Base-by-base conservation (phyloP, 2,113 vertebrate species). In the Alethe diademata region DNA sequence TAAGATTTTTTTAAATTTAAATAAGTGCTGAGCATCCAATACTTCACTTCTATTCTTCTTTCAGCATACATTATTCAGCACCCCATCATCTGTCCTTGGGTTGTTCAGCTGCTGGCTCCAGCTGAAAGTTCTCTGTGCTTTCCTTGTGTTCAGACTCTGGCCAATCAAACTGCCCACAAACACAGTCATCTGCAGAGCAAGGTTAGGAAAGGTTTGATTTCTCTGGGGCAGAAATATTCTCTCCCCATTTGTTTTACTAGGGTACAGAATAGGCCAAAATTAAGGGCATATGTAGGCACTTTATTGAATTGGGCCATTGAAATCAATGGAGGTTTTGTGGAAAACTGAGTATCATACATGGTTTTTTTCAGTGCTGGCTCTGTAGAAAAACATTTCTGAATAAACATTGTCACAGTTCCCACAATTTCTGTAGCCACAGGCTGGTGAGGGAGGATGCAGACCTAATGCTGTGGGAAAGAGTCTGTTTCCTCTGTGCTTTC, bases 271-370 rank as follows among this genome's bases (percentile, higher is more conserved):
- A 60, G 36, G 19, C 33, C 57, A 64, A 66, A 67, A 62, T 66
- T 58, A 61, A 62, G 57, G 83, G 25, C 23, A 15, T 31, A 5
- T 0, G 0, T 19, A n/a, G 56, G 36, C 13, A 38, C 51, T 81
- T 74, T 53, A 8, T 66, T 60, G 29, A 67, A 56, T 36, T 54
- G 23, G 7, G 14, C 28, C 29, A 57, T 7, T 78, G 26, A 78
- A 79, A 69, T 79, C 58, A 76, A 0, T 60, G 33, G 62, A 66
- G 6, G 1, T 72, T 91, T 88, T 76, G 29, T 83, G n/a, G 29
- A 47, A 92, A 79, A 51, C 2, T 38, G 19, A 62, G 6, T 50
- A 18, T 43, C 31, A 23, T 17, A 11, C 6, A 8, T 0, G 2
- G 2, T 35, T 2, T 72, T 60, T 75, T 23, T 20, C 20, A 80